Conservation (phyloP, 2,888 invertebrate species). For the Yponomeuta malinellus region DNA sequence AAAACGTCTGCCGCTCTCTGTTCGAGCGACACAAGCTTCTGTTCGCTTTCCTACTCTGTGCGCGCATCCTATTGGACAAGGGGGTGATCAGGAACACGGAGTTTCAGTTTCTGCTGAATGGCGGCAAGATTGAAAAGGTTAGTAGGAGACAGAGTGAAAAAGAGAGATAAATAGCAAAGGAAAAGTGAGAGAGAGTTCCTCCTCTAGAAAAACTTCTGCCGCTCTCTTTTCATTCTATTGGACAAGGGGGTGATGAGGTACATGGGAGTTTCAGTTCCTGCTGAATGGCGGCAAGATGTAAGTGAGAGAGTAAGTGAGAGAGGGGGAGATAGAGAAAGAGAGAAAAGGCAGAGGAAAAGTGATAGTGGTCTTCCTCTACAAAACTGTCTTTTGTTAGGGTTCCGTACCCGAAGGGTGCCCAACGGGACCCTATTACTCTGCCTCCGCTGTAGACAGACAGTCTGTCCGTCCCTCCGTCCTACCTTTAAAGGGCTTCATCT, state of each 20-base stretch:
- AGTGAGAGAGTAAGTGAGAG: neutral
- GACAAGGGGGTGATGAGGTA: slow-evolving; percentile 72
- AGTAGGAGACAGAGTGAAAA: neutral
- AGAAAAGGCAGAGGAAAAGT: too few species aligned
- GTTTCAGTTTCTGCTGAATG: slow-evolving; percentile 86
- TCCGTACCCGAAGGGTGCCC: too few species aligned
- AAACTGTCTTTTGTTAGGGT: too few species aligned
- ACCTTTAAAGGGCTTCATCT: too few species aligned
- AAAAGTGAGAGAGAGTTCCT: slow-evolving; percentile 57
- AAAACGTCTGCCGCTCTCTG: slow-evolving; percentile 91
- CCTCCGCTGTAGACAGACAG: too few species aligned
- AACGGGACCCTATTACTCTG: too few species aligned
- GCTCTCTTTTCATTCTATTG: slow-evolving; percentile 87
- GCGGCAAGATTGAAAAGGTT: slow-evolving; percentile 78
- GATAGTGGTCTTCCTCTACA: slow-evolving; percentile 74
- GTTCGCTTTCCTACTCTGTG: slow-evolving; percentile 86
- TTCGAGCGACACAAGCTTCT: slow-evolving; percentile 93
- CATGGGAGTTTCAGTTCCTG: slow-evolving; percentile 83
- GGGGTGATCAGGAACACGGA: slow-evolving; percentile 77
- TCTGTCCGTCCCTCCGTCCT: too few species aligned
- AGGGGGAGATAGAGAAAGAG: neutral
- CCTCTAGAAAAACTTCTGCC: slow-evolving; percentile 89
- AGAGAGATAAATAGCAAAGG: neutral
- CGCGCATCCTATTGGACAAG: slow-evolving; percentile 79
- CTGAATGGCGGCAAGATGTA: slow-evolving; percentile 81